Conservation (phyloP, 2,797 vertebrate genomes). For the Brachymystax lenok region DNA sequence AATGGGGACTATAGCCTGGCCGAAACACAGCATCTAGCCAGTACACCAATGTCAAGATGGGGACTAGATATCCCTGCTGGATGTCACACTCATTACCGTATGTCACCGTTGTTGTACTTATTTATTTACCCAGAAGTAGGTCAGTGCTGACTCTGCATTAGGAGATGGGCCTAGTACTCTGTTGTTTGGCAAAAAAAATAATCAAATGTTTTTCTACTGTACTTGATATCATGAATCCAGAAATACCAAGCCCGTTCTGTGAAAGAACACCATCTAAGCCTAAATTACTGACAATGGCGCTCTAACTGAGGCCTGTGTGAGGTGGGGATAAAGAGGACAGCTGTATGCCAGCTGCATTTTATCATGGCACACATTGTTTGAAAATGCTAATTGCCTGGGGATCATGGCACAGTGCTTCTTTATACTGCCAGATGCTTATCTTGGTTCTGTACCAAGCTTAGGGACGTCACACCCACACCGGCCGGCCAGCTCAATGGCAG, state of each 20-base stretch:
- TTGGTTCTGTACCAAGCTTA: slow-evolving; percentile 22
- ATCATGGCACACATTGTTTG: slow-evolving; percentile 45
- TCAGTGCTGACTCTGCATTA: not conserved
- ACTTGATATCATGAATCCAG: not conserved
- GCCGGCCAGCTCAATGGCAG: slow-evolving; percentile 11
- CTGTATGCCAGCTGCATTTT: slow-evolving; percentile 14
- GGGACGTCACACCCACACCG: slow-evolving; percentile 17
- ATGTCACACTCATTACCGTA: not conserved
- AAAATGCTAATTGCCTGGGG: slow-evolving; percentile 51
- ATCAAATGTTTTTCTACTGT: not conserved
- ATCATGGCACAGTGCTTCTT: slow-evolving; percentile 41
- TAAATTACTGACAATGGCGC: not conserved
- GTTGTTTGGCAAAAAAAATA: not conserved
- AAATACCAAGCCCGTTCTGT: not conserved
- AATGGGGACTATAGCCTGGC: too few relatives aligned
- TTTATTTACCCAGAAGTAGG: slow-evolving; percentile 6
- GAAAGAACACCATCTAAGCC: not conserved
- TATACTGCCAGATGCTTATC: slow-evolving; percentile 46
- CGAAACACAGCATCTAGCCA: too few relatives aligned
- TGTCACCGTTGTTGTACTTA: not conserved
- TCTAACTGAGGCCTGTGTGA: not conserved
- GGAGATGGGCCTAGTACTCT: not conserved
- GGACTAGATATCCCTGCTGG: not conserved
- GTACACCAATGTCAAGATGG: too few relatives aligned
- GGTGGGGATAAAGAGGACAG: slow-evolving; percentile 6